These are phyloP conservation scores for Catharus minimus DNA, from an alignment of 2,113 vertebrate species.

Conservation along the genomic window DNA sequence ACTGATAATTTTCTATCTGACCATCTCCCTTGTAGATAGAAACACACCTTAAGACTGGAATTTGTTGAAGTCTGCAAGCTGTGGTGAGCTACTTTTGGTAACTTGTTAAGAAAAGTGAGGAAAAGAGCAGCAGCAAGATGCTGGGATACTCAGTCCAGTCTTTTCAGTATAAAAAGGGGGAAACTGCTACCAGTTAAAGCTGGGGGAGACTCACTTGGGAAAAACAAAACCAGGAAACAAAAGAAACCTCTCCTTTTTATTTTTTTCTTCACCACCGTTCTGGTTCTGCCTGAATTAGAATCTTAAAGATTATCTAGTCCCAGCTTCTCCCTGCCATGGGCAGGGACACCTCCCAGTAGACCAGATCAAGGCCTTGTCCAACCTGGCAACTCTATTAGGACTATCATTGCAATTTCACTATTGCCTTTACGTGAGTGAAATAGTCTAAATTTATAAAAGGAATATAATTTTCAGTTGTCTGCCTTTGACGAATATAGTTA, in stretches of 20 bases:
- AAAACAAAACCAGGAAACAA: background rate
- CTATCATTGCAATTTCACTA: background rate
- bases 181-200: background rate
- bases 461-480: background rate
- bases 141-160: background rate
- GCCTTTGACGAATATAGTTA: background rate
- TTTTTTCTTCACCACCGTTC: background rate
- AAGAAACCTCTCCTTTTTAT: background rate
- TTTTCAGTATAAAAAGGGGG: background rate
- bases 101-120: background rate
- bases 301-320: background rate
- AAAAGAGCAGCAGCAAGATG: background rate
- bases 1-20: background rate
- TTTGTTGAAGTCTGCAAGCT: background rate
- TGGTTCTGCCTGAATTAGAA: background rate
- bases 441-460: background rate
- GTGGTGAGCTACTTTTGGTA: background rate
- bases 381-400: background rate
- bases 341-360: background rate
- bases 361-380: background rate
- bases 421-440: background rate
- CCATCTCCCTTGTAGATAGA: rapidly evolving
- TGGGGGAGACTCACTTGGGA: background rate
- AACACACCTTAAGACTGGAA: background rate
- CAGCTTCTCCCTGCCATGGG: background rate